phyloP scores from a whole-genome alignment of 1,140 invertebrate species.

The Neodiprion fabricii region DNA sequence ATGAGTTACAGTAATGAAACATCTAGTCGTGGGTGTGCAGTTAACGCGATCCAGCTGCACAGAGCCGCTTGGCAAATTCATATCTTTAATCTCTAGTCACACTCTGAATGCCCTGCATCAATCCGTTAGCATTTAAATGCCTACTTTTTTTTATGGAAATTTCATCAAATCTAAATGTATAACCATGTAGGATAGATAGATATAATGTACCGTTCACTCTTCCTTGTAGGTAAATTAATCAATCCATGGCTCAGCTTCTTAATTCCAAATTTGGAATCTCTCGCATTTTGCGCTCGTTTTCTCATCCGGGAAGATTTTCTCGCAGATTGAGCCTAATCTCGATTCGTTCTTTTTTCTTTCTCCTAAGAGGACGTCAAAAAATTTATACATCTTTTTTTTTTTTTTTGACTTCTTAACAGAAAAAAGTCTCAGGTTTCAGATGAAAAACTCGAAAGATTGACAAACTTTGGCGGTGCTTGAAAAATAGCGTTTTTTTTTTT shows the following conservation, averaged over 20 bases:
- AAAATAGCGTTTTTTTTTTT: too few species aligned
- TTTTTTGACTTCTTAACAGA: too few species aligned
- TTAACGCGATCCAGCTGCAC: neutral
- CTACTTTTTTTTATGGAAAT: neutral
- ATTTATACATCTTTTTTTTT: too few species aligned
- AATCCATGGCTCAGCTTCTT: neutral
- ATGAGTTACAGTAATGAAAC: neutral
- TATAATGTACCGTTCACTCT: neutral
- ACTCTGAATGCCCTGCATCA: slow-evolving; percentile 2
- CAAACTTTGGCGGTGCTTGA: too few species aligned
- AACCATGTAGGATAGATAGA: neutral
- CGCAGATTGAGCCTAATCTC: neutral
- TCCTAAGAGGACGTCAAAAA: neutral
- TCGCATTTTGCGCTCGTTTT: neutral
- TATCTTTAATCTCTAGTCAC: neutral
- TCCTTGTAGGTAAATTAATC: neutral
- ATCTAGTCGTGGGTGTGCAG: neutral
- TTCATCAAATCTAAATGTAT: neutral
- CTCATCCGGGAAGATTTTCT: neutral
- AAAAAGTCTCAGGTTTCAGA: too few species aligned
- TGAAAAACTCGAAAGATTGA: too few species aligned
- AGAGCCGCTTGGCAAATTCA: neutral
- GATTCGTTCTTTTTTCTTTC: neutral
- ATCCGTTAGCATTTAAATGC: neutral
- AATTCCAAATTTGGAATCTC: neutral